Evolutionary conservation across 2,113 vertebrate genomes (phyloP).

Genomic region (Pygathrix nemaeus): DNA sequence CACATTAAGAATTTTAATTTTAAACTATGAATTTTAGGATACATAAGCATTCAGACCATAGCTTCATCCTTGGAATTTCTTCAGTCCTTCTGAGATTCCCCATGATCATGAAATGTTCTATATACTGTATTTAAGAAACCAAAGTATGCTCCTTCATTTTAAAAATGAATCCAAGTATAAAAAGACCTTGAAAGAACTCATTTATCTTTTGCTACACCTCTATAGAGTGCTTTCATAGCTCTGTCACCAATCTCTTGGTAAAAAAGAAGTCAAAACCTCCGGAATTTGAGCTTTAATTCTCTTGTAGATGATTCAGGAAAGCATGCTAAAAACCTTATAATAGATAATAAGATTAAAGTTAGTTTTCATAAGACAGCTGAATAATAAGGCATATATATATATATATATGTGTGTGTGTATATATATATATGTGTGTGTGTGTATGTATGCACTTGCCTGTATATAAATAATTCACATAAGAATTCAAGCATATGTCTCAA

Average conservation of each 20-base stretch:
- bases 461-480: not conserved
- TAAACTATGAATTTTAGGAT: not conserved
- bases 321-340: not conserved
- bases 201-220: not conserved
- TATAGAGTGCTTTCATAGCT: not conserved
- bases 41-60: not conserved
- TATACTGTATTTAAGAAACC: not conserved
- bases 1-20: not conserved
- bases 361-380: not conserved
- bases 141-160: slow-evolving; percentile 4
- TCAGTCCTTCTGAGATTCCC: not conserved
- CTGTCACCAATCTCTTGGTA: not conserved
- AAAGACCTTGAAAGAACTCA: slow-evolving; percentile 29
- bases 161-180: slow-evolving; percentile 46
- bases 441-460: not conserved
- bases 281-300: not conserved
- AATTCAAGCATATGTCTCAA: not conserved
- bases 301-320: not conserved
- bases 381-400: not conserved
- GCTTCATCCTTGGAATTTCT: not conserved
- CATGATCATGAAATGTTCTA: not conserved
- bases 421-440: too few relatives aligned
- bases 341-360: not conserved
- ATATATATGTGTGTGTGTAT: too few relatives aligned
- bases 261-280: not conserved